Base-by-base conservation (phyloP, 2,113 vertebrate species). In the Brachypodius melanocephalos region DNA sequence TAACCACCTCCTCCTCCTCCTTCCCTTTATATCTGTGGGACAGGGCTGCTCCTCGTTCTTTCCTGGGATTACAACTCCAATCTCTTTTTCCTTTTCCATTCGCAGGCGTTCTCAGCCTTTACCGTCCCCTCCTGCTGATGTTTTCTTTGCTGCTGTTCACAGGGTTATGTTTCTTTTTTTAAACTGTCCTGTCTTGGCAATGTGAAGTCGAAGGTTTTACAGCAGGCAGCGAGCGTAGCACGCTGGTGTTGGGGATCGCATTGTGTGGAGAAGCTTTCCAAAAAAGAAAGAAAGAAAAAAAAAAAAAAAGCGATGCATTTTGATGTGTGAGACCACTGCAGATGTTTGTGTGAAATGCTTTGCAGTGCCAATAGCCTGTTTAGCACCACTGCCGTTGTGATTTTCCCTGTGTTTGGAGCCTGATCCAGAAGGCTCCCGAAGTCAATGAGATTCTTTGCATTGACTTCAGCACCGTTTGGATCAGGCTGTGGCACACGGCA, bases 11-110 rank as follows among this genome's bases (percentile, higher is more conserved):
- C 93, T 93, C 86, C 88, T 82, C 84, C 88, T 82, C 92, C 73
- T 95, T 94, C 88, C 81, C 92, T 84, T 81, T 89, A 66, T 89
- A 89, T 92, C 92, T 85, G 85, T 94, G 95, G 93, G 82, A 95
- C 90, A 84, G 90, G 79, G 76, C 91, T 96, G 89, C 89, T 93
- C 81, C 87, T 93, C 32, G 28, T 69, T 93, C 90, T 96, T 95
- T 79, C 78, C 90, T 72, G 88, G 80, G 84, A 74, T 95, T 81
- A 79, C 81, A 88, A 45, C 79, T 88, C 84, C 46, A 79, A 38
- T 92, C 77, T 94, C 57, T 88, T 95, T 96, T 87, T 78, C 75
- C 69, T 94, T 95, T 93, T 51, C 68, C 87, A 81, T 66, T 42
- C 3, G 8, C 88, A 88, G 73, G 74, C 85, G 1, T 93, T 88